Conservation (phyloP, 2,888 invertebrate genomes). For the Lysandra coridon region DNA sequence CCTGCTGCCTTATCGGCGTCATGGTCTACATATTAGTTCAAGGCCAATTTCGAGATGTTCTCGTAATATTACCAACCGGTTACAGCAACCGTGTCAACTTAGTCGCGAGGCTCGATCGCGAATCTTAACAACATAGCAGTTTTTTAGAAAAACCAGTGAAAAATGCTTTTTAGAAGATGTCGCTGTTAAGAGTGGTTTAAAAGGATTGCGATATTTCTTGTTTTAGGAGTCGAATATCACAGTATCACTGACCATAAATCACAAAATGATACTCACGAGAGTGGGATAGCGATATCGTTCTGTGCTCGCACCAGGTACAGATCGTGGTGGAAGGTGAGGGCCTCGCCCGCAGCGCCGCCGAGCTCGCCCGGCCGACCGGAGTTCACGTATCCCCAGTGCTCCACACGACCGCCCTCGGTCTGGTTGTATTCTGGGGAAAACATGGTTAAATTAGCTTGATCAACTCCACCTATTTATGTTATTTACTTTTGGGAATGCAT, state of each 20-base stretch:
- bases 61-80: neutral
- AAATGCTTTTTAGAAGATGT: neutral
- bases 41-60: neutral
- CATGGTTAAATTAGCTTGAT: neutral
- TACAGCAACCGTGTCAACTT: neutral
- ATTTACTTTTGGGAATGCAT: neutral
- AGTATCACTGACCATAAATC: neutral
- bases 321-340: slow-evolving; percentile 59
- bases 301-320: slow-evolving; percentile 52
- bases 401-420: slow-evolving; percentile 44
- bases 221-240: neutral
- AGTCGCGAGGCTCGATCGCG: neutral
- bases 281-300: slow-evolving; percentile 51
- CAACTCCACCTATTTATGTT: neutral
- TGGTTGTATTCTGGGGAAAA: slow-evolving; percentile 50
- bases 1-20: neutral
- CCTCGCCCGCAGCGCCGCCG: slow-evolving; percentile 60
- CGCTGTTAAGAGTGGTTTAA: neutral
- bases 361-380: slow-evolving; percentile 51
- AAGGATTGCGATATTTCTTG: neutral
- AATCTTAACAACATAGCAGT: neutral
- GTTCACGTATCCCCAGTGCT: slow-evolving; percentile 55
- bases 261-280: slow-evolving; percentile 46
- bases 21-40: neutral
- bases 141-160: neutral